phyloP scores from a whole-genome alignment of 2,113 vertebrate genomes.

The Okapia johnstoni region DNA sequence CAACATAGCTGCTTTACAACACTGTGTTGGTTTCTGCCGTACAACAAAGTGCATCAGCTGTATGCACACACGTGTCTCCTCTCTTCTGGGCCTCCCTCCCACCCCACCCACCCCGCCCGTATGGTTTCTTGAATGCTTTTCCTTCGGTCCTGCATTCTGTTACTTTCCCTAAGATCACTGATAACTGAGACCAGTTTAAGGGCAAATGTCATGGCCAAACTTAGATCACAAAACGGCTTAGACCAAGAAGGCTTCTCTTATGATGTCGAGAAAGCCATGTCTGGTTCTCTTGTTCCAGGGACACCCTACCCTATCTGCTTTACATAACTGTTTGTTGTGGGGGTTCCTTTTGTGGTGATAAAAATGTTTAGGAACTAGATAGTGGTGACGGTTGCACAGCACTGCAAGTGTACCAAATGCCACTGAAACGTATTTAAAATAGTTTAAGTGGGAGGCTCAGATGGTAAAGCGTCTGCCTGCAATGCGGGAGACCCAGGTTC shows the following conservation, averaged over 20 bases:
- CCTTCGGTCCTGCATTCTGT: background rate
- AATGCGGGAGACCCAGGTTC: too few species aligned
- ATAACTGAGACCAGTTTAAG: background rate
- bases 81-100: background rate
- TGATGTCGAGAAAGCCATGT: background rate
- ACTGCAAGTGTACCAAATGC: accelerated
- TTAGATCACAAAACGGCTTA: background rate
- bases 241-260: background rate
- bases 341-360: background rate
- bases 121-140: background rate
- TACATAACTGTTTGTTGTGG: accelerated
- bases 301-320: background rate
- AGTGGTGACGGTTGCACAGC: accelerated
- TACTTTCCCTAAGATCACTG: background rate
- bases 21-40: accelerated
- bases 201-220: background rate
- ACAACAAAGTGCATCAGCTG: background rate
- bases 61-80: background rate
- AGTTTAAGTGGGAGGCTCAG: background rate
- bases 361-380: background rate
- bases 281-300: background rate
- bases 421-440: background rate
- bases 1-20: background rate
- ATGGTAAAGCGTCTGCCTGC: too few species aligned
- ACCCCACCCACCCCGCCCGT: background rate